Conservation (phyloP, 2,888 invertebrate species). For the Drosophila infuscata region DNA sequence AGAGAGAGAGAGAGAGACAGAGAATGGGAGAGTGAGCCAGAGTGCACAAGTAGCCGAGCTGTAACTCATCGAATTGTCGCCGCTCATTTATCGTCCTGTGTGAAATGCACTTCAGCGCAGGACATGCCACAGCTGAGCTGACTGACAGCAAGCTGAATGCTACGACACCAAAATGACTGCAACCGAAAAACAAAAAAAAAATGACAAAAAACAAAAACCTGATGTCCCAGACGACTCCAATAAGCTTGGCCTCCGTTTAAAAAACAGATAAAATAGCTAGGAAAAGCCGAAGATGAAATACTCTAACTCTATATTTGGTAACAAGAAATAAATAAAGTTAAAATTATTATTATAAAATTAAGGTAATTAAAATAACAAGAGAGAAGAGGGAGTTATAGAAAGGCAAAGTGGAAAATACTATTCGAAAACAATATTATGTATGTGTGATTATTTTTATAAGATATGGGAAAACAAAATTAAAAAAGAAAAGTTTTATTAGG, state of each 20-base stretch:
- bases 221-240: constrained; percentile 27
- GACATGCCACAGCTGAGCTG: constrained; percentile 13
- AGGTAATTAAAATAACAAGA: neutral
- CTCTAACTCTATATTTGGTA: neutral
- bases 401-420: rapidly evolving
- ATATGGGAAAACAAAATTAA: neutral
- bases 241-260: constrained; percentile 17
- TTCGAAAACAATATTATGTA: no score
- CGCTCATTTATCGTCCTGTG: constrained; percentile 32
- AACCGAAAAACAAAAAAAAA: neutral
- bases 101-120: constrained; percentile 29
- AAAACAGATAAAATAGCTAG: neutral
- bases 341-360: rapidly evolving
- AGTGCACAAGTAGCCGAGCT: neutral
- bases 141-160: constrained; percentile 48
- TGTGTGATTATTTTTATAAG: neutral
- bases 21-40: neutral
- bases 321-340: neutral
- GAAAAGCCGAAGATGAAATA: neutral
- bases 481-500: neutral
- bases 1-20: neutral
- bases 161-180: constrained; percentile 20
- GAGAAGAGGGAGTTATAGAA: no score
- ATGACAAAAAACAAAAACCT: neutral
- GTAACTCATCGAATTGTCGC: constrained; percentile 36